Base-by-base conservation (phyloP, 2,113 vertebrate species). In the Amphilophus citrinellus region DNA sequence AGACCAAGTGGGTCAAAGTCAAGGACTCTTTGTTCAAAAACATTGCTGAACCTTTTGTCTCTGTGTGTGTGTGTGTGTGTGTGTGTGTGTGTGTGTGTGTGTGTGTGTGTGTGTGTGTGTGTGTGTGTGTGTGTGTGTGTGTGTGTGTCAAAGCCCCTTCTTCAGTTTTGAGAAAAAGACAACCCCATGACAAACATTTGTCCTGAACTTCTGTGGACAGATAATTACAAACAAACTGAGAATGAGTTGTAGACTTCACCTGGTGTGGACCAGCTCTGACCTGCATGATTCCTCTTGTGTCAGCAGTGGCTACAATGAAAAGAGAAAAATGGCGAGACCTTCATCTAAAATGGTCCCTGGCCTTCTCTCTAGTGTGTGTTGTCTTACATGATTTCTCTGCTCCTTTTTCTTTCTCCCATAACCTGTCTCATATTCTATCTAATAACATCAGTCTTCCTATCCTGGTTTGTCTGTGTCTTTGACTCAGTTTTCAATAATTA, bases 301-400 rank as follows among this genome's bases (percentile, higher is more conserved):
- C 53, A 57, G 15, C 47, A 6, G 39, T 10, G 10, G 42, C 22
- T 27, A 76, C 32, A 30, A 42, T 71, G 76, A 75, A 61, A 18
- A 73, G 77, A 86, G 83, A 90, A 47, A 39, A 90, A 85, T 71
- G 53, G 24, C 59, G 15, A 7, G 47, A 77, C 80, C 63, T 87
- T 86, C 80, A 56, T 89, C 58, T 76, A 30, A 86, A 87, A 82
- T n/a, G 42, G 32, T 32, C 47, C 4, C 30, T 3, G 59, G 62
- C 59, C 61, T 76, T 76, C 59, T 80, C 85, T 35, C 7, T 62
- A 56, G 27, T 65, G 68, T 81, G 30, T 8, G 20, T 32, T 27
- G 79, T 88, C 84, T 53, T 62, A 37, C 65, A 44, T 42, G 47
- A 82, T 89, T 90, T 83, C 76, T 56, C 47, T 63, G 3, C 47